A percentile compares a stretch with the other conserved stretches of the same genome.
Conservation (phyloP, 2,888 invertebrate species). For the Phyto melanocephala region DNA sequence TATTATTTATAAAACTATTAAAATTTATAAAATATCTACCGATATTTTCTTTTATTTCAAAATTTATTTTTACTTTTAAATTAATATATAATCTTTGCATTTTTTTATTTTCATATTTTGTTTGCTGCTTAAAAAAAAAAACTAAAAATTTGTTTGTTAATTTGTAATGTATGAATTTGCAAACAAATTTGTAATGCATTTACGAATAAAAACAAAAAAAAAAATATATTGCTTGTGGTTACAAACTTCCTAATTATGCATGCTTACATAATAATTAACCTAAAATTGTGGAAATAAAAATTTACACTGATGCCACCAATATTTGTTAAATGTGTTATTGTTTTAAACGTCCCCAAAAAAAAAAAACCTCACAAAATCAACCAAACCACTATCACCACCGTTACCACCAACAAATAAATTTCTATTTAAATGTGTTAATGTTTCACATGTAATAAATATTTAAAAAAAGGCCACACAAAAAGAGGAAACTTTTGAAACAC, state of each 20-base stretch:
- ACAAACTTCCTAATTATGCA: slow-evolving; percentile 46
- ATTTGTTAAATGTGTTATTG: slow-evolving; percentile 47
- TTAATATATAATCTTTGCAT: slow-evolving; percentile 59
- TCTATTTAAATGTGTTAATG: slow-evolving; percentile 28
- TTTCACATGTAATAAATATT: not conserved
- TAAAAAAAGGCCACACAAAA: slow-evolving; percentile 91
- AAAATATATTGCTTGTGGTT: slow-evolving; percentile 43
- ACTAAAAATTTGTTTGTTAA: slow-evolving; percentile 47
- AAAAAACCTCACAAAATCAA: not conserved
- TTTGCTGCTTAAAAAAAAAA: slow-evolving; percentile 66
- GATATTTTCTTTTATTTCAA: slow-evolving; percentile 65
- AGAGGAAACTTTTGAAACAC: slow-evolving; percentile 95
- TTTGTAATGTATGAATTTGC: slow-evolving; percentile 39
- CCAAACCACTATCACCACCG: not conserved
- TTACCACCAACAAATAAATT: slow-evolving; percentile 13
- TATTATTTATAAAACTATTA: slow-evolving; percentile 18
- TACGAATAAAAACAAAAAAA: slow-evolving; percentile 40
- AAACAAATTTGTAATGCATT: slow-evolving; percentile 46
- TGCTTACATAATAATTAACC: slow-evolving; percentile 40
- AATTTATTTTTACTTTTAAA: slow-evolving; percentile 9
- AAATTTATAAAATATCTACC: slow-evolving; percentile 76
- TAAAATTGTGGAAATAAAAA: slow-evolving; percentile 34
- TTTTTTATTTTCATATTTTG: slow-evolving; percentile 72
- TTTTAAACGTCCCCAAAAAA: slow-evolving; percentile 37
- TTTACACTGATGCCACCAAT: slow-evolving; percentile 18